These are phyloP conservation scores for Pelecanus crispus DNA, from an alignment of 2,113 vertebrate species.

Conservation along the genomic window DNA sequence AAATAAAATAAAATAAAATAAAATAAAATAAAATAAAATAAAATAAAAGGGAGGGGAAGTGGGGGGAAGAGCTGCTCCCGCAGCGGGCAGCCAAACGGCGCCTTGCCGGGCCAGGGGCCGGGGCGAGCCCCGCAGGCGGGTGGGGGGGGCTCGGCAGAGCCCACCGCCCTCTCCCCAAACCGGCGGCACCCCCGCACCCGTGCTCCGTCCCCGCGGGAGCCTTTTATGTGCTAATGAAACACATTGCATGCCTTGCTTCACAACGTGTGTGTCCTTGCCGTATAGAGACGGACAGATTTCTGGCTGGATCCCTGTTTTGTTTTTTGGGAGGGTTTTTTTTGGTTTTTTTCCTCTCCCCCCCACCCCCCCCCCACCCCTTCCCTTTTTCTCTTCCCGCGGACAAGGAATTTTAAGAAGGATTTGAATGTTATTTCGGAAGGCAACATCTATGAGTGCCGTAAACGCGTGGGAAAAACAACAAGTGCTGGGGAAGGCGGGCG, in stretches of 20 bases:
- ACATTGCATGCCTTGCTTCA: constrained; percentile 78
- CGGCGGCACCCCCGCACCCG: constrained; percentile 70
- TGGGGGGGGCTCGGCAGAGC: constrained; percentile 48
- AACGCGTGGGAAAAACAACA: constrained; percentile 60
- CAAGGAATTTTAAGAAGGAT: constrained; percentile 74
- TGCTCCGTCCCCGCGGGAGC: constrained; percentile 81
- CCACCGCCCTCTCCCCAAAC: constrained; percentile 58
- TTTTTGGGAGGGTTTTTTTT: neutral
- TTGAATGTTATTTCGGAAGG: constrained; percentile 38
- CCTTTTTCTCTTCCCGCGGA: constrained; percentile 53
- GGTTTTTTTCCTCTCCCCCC: rapidly evolving
- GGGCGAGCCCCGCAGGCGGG: no score
- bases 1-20: no score
- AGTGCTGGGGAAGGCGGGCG: neutral
- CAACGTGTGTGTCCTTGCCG: constrained; percentile 81
- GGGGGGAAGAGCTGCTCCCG: neutral
- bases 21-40: no score
- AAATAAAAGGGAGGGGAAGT: no score
- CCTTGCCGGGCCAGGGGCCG: no score
- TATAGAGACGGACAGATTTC: constrained; percentile 55
- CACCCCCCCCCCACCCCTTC: neutral
- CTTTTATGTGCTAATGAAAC: constrained; percentile 92
- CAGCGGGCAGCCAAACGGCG: no score
- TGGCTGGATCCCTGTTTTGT: constrained; percentile 12
- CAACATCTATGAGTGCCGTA: neutral